phyloP scores from a whole-genome alignment of 2,797 vertebrate genomes.

The Anomalospiza imberbis region DNA sequence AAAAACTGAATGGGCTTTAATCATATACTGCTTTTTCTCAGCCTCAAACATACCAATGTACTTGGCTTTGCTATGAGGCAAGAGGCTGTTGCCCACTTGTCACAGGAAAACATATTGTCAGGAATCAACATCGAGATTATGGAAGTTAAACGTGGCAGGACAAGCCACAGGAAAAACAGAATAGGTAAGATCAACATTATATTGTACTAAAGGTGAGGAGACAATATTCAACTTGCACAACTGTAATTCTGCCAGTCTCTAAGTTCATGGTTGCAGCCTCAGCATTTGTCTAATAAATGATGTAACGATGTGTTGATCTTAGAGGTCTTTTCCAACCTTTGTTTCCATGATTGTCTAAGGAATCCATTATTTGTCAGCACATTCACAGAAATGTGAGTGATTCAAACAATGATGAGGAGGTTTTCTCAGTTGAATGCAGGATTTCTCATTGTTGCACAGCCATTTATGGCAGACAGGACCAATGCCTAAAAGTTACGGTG shows the following conservation, averaged over 20 bases:
- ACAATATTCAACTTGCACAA: not conserved
- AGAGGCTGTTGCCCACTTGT: not conserved
- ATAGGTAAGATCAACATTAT: not conserved
- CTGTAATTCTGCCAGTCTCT: not conserved
- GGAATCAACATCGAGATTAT: accelerated
- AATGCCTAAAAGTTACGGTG: not conserved
- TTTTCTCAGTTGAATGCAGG: slow-evolving; percentile 56
- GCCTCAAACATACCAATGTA: not conserved
- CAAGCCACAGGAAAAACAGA: not conserved
- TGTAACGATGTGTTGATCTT: not conserved
- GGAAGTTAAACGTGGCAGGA: not conserved
- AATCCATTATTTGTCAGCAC: not conserved
- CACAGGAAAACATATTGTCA: not conserved
- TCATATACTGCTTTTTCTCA: not conserved
- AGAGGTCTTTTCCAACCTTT: not conserved
- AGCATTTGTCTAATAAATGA: not conserved
- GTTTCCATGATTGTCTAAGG: not conserved
- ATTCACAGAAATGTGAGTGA: not conserved
- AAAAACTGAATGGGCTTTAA: not conserved
- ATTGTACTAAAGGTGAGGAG: not conserved
- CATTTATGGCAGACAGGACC: not conserved
- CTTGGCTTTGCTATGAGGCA: not conserved
- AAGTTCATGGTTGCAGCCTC: not conserved
- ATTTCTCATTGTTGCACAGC: slow-evolving; percentile 42
- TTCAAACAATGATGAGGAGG: not conserved